phyloP scores from a whole-genome alignment of 1,140 invertebrate genomes.

The Trichonephila clavata region DNA sequence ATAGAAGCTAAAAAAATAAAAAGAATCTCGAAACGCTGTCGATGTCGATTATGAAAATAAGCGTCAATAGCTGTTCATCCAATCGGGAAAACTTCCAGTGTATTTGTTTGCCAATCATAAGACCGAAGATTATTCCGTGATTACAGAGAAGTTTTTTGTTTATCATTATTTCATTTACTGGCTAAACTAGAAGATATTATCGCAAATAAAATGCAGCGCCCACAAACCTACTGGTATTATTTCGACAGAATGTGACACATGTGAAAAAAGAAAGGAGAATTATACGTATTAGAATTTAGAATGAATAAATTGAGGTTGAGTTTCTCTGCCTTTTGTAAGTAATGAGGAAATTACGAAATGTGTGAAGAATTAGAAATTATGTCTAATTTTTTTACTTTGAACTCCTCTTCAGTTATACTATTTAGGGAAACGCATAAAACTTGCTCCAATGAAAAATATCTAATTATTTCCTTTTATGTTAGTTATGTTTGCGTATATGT shows the following conservation, averaged over 20 bases:
- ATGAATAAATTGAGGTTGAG: background rate
- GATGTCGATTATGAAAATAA: constrained; percentile 2
- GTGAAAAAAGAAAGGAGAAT: background rate
- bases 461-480: too few relatives aligned
- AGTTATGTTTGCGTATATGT: too few relatives aligned
- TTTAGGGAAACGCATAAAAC: too few relatives aligned
- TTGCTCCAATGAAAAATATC: too few relatives aligned
- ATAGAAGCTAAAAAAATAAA: background rate
- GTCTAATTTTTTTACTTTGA: too few relatives aligned
- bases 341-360: too few relatives aligned
- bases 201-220: background rate
- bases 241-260: background rate
- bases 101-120: constrained; percentile 1
- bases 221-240: background rate
- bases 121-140: background rate
- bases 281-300: background rate
- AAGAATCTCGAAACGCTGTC: background rate
- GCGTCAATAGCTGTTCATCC: background rate
- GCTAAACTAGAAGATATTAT: background rate
- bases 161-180: background rate
- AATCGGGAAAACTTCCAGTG: background rate
- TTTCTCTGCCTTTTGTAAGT: too few relatives aligned
- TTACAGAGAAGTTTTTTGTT: background rate
- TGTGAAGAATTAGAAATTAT: too few relatives aligned
- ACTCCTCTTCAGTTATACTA: too few relatives aligned